phyloP scores from a whole-genome alignment of 2,113 vertebrate genomes.

The Morone saxatilis region DNA sequence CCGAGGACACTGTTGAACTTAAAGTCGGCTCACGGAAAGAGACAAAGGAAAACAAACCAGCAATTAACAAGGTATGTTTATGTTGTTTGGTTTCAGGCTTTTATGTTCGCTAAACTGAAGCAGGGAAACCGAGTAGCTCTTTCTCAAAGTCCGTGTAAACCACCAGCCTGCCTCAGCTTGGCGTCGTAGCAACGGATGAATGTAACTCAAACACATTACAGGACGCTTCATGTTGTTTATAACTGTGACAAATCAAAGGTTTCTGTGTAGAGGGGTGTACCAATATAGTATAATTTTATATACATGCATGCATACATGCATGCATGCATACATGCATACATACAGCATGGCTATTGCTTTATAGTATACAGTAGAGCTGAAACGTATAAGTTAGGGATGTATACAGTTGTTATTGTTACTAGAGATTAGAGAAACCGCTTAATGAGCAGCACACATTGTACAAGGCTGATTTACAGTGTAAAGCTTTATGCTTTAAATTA shows the following conservation, averaged over 20 bases:
- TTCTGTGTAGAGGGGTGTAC: neutral
- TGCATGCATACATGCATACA: no score
- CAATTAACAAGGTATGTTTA: conserved; percentile 47
- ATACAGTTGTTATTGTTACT: neutral
- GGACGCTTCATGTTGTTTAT: neutral
- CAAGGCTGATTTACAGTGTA: neutral
- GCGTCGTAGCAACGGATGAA: neutral
- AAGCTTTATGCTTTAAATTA: neutral
- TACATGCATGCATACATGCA: no score
- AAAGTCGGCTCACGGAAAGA: conserved; percentile 52
- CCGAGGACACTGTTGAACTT: conserved; percentile 62
- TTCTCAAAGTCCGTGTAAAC: neutral
- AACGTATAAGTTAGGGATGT: neutral
- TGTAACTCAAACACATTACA: neutral
- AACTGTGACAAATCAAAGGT: neutral
- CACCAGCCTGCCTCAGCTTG: no score
- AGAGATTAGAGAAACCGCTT: neutral
- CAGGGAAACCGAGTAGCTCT: neutral
- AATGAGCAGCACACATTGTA: neutral
- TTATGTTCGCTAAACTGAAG: neutral
- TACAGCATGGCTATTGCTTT: neutral
- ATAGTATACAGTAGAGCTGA: neutral
- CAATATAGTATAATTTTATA: no score
- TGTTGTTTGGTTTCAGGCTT: neutral
- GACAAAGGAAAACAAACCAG: conserved; percentile 85